Base-by-base conservation (phyloP, 2,113 vertebrate genomes). In the Megatriorchis doriae region DNA sequence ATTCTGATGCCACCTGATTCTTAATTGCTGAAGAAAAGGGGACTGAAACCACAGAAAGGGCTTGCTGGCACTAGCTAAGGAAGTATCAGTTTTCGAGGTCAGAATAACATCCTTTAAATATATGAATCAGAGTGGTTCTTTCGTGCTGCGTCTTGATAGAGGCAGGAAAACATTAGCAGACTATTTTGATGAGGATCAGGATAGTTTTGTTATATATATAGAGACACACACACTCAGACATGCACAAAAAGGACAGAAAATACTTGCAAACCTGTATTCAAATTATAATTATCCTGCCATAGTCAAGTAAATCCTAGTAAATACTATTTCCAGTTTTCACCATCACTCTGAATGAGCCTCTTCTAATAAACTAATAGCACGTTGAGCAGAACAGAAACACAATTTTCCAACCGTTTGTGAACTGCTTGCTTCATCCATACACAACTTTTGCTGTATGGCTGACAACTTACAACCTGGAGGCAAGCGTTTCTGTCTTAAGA, bases 11-110 rank as follows among this genome's bases (percentile, higher is more conserved):
- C 91, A 91, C 78, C 87, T 80, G 73, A 91, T 84, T 27, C 87
- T 90, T 95, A 97, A 89, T 94, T 70, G 91, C 81, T 89, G 36
- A 86, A 82, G 73, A 85, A 85, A 90, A 34, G 50, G 36, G 58
- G 87, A 85, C 53, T 70, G n/a, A 55, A 87, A 94, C 93, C 93
- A 96, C 93, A 82, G 74, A 94, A 94, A 95, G 58, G 73, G 16
- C n/a, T 90, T 95, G 77, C 78, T 95, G 70, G 86, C 70, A 90
- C 66, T 79, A 50, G 26, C 71, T 75, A 93, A 93, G 80, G 83
- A 94, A 88, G 73, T 81, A 95, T 66, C 66, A 84, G 45, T 58
- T 91, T 96, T 48, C 81, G 90, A 95, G 94, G 84, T 90, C 81
- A 79, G 82, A 72, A 67, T 32, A 89, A 88, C 70, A 86, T 84